Conservation (phyloP, 2,797 vertebrate genomes). For the Artibeus jamaicensis region DNA sequence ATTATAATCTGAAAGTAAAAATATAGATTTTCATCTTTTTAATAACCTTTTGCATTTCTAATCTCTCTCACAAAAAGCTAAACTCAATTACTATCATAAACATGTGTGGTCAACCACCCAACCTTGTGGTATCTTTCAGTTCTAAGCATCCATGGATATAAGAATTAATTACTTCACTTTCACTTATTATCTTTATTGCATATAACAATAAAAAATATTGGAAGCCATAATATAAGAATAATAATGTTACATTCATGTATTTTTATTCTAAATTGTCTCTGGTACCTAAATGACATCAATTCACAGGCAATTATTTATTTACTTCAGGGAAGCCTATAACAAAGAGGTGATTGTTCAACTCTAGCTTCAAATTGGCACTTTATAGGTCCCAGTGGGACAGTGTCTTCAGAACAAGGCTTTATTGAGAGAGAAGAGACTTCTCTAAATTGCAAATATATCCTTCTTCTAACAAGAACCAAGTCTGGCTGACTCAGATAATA, state of each 20-base stretch:
- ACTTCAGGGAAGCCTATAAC: background rate
- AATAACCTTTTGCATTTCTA: background rate
- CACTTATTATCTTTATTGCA: background rate
- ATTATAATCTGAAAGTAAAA: background rate
- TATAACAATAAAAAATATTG: background rate
- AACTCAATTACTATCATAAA: background rate
- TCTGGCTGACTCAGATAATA: slow-evolving; percentile 18
- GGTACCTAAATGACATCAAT: background rate
- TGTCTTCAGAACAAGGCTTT: background rate
- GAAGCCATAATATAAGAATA: background rate
- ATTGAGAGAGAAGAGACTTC: background rate
- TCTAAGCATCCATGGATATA: background rate
- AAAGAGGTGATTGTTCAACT: background rate
- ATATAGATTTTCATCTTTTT: background rate
- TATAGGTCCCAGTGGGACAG: background rate
- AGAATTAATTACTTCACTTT: background rate
- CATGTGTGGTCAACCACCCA: background rate
- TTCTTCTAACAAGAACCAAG: slow-evolving; percentile 28
- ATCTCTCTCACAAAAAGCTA: background rate
- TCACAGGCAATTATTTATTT: background rate
- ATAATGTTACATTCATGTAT: background rate
- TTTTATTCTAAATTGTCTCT: background rate
- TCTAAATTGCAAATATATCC: background rate
- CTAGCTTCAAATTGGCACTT: background rate
- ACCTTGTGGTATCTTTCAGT: background rate